These are phyloP conservation scores for Spodoptera frugiperda DNA, from an alignment of 1,140 invertebrate genomes.

Conservation along the genomic window DNA sequence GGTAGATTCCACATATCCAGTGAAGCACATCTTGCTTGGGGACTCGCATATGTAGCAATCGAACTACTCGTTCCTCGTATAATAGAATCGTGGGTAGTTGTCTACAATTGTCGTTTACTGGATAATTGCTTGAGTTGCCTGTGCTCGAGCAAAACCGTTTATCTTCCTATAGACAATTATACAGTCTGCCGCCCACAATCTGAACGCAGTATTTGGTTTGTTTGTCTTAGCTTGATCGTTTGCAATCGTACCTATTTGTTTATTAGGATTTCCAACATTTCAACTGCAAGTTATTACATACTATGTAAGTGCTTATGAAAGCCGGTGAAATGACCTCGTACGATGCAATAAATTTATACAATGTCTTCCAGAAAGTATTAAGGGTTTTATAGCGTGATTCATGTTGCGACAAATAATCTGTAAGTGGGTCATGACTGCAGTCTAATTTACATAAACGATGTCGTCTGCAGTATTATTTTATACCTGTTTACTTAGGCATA, in stretches of 20 bases:
- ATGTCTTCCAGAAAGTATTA: slow-evolving; percentile 27
- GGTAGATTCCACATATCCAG: slow-evolving; percentile 22
- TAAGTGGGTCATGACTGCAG: slow-evolving; percentile 74
- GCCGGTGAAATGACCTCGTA: neutral
- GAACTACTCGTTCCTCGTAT: slow-evolving; percentile 39
- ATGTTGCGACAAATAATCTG: slow-evolving; percentile 55
- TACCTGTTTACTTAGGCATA: slow-evolving; percentile 18
- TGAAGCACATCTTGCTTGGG: slow-evolving; percentile 28
- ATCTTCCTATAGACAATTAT: slow-evolving; percentile 54
- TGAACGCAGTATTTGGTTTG: slow-evolving; percentile 10
- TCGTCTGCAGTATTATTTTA: slow-evolving; percentile 58
- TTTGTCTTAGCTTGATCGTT: slow-evolving; percentile 11
- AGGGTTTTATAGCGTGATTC: slow-evolving; percentile 50
- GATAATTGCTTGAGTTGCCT: slow-evolving; percentile 58
- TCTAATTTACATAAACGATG: slow-evolving; percentile 72
- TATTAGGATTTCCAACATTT: too few species aligned
- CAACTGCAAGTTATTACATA: too few species aligned
- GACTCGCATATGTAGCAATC: slow-evolving; percentile 20
- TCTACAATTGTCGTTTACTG: slow-evolving; percentile 57
- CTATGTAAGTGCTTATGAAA: too few species aligned
- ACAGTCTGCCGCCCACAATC: slow-evolving; percentile 52
- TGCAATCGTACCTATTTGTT: neutral
- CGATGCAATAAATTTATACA: neutral
- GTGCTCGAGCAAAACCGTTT: slow-evolving; percentile 40
- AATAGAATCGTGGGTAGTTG: slow-evolving; percentile 52